Evolutionary conservation across 2,888 invertebrate genomes (phyloP), one percentile per base, ranked within the genome.

Genomic region (Papilio gigon): DNA sequence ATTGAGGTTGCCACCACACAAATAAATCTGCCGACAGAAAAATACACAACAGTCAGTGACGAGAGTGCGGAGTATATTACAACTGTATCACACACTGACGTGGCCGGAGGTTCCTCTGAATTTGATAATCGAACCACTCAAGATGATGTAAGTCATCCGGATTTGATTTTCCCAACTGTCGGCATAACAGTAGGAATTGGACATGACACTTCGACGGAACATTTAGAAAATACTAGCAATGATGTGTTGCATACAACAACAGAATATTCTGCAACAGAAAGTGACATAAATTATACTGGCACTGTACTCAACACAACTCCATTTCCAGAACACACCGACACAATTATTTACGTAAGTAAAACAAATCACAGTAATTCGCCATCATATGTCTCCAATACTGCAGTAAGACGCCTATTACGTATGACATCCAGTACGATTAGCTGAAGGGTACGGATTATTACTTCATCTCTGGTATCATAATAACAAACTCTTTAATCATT

Each of bases 191-290:
- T 53, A 53, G 67, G 60, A 47, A 20, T 22, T 37, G 59, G 35
- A 59, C 17, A 33, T 22, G 35, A 17, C n/a, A 8, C 60, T 6
- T 37, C 66, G 20, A 63, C 63, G 20, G 12, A 14, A 35, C 4
- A 30, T 6, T 20, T 37, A 35, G 30, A 20, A 12, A 50, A 37
- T 20, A 63, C 63, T 20, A 47, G n/a, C 35, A 50, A 47, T 14
- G 63, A 63, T 22, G 12, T 50, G 44, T 12, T 22, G 30, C 35
- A 11, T 17, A 42, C 58, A 4, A 67, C 53, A 25, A 50, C 62
- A 62, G 61, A 53, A 22, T 37, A 59, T 44, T 20, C 35, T n/a
- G 17, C 47, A 30, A 37, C 56, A 53, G 59, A 59, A 37, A 62
- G 17, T 14, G 63, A 63, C 33, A 63, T 35, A 22, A 53, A 33